Evolutionary conservation across 2,113 vertebrate genomes (phyloP), one percentile per base, ranked within the genome.

Genomic region (Tragelaphus strepsiceros): DNA sequence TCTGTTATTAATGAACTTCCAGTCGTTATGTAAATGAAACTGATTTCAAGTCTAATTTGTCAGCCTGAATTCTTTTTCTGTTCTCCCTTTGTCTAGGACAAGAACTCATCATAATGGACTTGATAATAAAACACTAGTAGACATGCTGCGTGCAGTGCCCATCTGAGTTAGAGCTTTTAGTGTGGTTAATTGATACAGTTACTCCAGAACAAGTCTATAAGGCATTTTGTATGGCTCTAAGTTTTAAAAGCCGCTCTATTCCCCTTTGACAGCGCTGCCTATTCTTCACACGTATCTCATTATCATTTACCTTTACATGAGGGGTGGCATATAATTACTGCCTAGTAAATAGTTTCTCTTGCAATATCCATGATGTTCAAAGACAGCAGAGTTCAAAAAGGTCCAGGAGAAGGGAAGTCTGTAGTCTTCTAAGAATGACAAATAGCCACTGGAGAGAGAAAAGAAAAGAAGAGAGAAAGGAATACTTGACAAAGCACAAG

Each of bases 1-100:
- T 97, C 98, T 97, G 98, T 99, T 99, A 99, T 99, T 99, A 99
- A 99, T 99, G 99, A 99, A 99, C 99, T 99, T 99, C 98, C 98
- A 99, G 98, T 99, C 98, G 98, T 99, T 99, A 99, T 99, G 99
- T 99, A 99, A 99, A 99, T 99, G 99, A 99, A 99, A 98, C 99
- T 99, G 97, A 99, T 99, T 99, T 99, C 98, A 99, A 99, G 99
- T 99, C 98, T 99, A 99, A 99, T 99, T 99, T 99, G 99, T 99
- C 99, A 99, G 99, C 98, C 98, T 98, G 99, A 98, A 99, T 99
- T 99, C 98, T 99, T 99, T 99, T 99, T 99, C 99, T 99, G 98
- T 99, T 99, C 98, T 99, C 98, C 98, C 98, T 99, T 99, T 99
- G 98, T 98, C 97, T 99, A 98, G 98, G 98, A 99, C 98, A 99